Conservation (phyloP, 2,888 invertebrate species). For the Mechanitis messenoides region DNA sequence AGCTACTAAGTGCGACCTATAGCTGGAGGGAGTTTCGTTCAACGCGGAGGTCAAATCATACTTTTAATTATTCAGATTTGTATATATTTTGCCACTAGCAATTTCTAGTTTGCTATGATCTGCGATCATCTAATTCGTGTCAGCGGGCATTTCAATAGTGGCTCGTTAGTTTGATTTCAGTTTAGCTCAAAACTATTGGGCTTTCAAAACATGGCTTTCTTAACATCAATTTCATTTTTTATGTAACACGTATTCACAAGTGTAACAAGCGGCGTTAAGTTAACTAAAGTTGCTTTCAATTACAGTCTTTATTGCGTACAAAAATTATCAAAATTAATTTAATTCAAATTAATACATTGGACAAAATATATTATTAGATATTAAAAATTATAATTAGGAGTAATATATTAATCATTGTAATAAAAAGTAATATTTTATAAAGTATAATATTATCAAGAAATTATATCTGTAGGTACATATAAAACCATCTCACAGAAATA, state of each 20-base stretch:
- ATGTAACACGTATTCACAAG: neutral
- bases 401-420: too few relatives aligned
- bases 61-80: neutral
- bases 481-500: too few relatives aligned
- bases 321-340: too few relatives aligned
- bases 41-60: neutral
- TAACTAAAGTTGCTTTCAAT: neutral
- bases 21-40: neutral
- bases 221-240: conserved; percentile 2
- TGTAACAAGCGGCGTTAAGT: neutral
- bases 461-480: too few relatives aligned
- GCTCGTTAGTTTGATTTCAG: conserved; percentile 26
- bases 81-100: neutral
- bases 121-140: conserved; percentile 22
- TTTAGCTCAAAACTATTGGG: conserved; percentile 13
- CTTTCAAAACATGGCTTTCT: conserved; percentile 4
- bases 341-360: too few relatives aligned
- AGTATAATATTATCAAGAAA: too few relatives aligned
- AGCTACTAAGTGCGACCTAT: neutral
- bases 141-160: conserved; percentile 27
- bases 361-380: too few relatives aligned
- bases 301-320: too few relatives aligned
- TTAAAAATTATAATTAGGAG: too few relatives aligned
- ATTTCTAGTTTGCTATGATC: conserved; percentile 12
- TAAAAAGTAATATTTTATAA: too few relatives aligned